Percentiles rank a stretch among this genome's conserved stretches.
phyloP scores from a whole-genome alignment of 2,888 invertebrate species.

The Plebejus anna region DNA sequence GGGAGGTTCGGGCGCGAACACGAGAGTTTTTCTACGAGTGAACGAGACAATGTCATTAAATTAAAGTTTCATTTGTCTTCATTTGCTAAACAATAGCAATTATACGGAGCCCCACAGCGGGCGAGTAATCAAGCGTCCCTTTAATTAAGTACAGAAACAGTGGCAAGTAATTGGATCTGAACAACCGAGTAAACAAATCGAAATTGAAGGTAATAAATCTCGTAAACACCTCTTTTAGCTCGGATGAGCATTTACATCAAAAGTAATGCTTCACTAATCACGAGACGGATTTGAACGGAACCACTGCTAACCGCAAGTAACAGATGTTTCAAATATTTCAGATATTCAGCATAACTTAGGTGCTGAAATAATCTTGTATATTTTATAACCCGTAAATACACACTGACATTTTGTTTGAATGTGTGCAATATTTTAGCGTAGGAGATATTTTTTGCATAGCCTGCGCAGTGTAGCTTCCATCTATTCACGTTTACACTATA shows the following conservation, averaged over 20 bases:
- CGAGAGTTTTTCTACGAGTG: conserved; percentile 65
- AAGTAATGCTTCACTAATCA: conserved; percentile 48
- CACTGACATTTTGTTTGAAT: not conserved
- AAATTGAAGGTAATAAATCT: conserved; percentile 78
- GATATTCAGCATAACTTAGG: too few relatives aligned
- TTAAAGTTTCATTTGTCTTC: conserved; percentile 81
- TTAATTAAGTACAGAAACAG: conserved; percentile 81
- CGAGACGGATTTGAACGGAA: conserved; percentile 4
- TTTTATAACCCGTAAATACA: not conserved
- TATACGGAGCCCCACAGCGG: conserved; percentile 79
- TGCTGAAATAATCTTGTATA: too few relatives aligned
- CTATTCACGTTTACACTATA: not conserved
- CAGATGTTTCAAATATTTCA: not conserved
- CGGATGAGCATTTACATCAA: conserved; percentile 55
- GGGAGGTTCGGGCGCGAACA: conserved; percentile 53
- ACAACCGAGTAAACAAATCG: conserved; percentile 80
- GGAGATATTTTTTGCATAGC: not conserved
- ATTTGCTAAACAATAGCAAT: conserved; percentile 81
- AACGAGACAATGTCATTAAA: conserved; percentile 78
- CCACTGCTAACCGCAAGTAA: not conserved
- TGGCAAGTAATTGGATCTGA: conserved; percentile 80
- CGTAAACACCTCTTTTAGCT: conserved; percentile 74
- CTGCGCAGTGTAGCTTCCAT: not conserved
- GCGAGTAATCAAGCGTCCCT: conserved; percentile 80
- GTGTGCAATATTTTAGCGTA: not conserved